Evolutionary conservation across 2,888 invertebrate species (phyloP), one percentile per base, ranked within the genome.

Genomic region (Imbricaverruca yamaguchii): DNA sequence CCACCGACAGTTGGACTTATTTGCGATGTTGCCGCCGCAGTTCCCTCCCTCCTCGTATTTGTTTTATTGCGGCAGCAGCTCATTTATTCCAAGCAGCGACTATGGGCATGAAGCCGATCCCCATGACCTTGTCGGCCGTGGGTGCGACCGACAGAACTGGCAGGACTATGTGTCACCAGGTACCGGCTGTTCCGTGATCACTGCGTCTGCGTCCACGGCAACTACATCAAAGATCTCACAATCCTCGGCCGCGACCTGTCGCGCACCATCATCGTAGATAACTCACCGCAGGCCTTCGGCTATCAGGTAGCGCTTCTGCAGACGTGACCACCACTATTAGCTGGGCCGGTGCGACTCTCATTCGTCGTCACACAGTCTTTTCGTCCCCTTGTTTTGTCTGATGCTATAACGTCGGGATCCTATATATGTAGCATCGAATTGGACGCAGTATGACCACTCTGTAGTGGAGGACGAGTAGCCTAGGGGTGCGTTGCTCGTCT

Each of bases 191-290:
- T 97, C 89, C 92, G 97, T 82, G 97, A 98, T 86, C 97, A 98
- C 86, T 98, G 97, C 86, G 93, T 97, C 0, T 94, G 95, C 85
- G 94, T 97, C 61, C 95, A 96, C 88, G 97, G 97, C 4, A 97
- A 97, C 89, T 98, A 97, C 87, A 95, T 98, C 83, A 97, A 98
- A 87, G 97, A 98, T 88, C 90, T 98, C 81, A 93, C 93, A 15
- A 97, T 97, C 84, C 90, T 98, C 80, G 97, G 97, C 21, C 90
- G 97, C 79, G 97, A 98, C 88, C 89, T 97, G 84, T 92, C 95
- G 53, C 94, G 93, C 88, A 94, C 94, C 65, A 92, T 95, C 84
- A 95, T 95, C 84, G 91, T 95, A 84, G 94, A 95, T 88, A 95
- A 95, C 89, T 94, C 94, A 81, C 94, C 94, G 21, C 94, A 97